Percentiles rank a stretch among this genome's conserved stretches.
These are phyloP conservation scores for Poliocrania exsul DNA, from an alignment of 2,797 vertebrate species.

Conservation along the genomic window DNA sequence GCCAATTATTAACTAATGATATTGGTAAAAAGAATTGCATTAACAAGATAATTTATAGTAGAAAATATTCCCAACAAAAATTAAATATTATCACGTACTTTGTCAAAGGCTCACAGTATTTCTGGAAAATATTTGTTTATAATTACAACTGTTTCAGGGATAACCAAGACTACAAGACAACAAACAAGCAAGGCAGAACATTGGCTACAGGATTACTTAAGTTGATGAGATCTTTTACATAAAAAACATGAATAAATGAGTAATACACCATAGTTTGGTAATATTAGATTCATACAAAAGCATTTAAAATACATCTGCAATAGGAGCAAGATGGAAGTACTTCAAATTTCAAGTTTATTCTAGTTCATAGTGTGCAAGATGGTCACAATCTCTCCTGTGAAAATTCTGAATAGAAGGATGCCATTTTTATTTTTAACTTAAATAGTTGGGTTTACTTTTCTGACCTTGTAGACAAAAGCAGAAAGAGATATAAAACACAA, in stretches of 20 bases:
- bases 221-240: constrained; percentile 8
- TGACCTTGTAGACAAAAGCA: not conserved
- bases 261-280: not conserved
- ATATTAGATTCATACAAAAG: not conserved
- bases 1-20: not conserved
- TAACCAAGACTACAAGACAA: not conserved
- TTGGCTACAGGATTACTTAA: constrained; percentile 29
- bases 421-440: not conserved
- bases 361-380: not conserved
- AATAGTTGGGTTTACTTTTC: not conserved
- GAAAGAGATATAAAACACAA: not conserved
- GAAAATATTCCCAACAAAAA: not conserved
- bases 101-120: constrained; percentile 11
- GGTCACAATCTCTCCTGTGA: not conserved
- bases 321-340: not conserved
- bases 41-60: not conserved
- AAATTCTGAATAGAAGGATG: not conserved
- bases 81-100: not conserved
- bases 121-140: constrained; percentile 34
- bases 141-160: constrained; percentile 42
- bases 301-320: constrained; percentile 20
- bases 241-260: constrained; percentile 6
- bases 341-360: not conserved
- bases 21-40: not conserved
- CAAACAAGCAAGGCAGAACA: constrained; percentile 43